Evolutionary conservation across 2,797 vertebrate genomes (phyloP), one percentile per base, ranked within the genome.

Genomic region (Chelidonichthys spinosus): DNA sequence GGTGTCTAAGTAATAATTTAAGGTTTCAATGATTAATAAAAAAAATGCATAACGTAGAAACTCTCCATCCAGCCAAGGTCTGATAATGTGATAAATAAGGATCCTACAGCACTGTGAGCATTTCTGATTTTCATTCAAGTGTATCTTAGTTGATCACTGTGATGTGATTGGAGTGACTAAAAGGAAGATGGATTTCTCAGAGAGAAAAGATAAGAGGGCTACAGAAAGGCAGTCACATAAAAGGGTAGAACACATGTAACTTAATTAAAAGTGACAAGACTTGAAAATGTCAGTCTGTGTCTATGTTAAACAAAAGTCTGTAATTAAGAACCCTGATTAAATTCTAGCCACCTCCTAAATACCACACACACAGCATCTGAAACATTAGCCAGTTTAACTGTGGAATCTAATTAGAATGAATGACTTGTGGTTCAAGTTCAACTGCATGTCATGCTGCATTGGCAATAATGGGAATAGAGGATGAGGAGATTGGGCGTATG

Each of bases 401-500:
- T n/a, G 74, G 73, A 65, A 79, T 85, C 74, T 87, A 77, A 89
- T 85, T 86, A 85, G 68, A 83, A 81, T 76, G 76, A 84, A 77
- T 71, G 75, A 75, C 61, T 72, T 43, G 63, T 74, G 81, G 83
- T 73, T 84, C 53, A 68, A 79, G 49, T 82, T 72, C 76, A 79
- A 67, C 54, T 58, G 37, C 33, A 50, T 71, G 68, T 63, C 25
- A 52, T 40, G 54, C 72, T 61, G 58, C 74, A 54, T 75, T 83
- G 65, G 76, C 82, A 81, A 72, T 79, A 80, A 84, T 78, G 61
- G 43, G 63, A 85, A 72, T 0, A 63, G 62, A 79, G 81, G 73
- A 71, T 69, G 64, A 81, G 72, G 63, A 76, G 61, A 72, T 64
- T 79, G 75, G 52, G 71, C 0, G 9, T 76, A 85, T 85, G 56